Evolutionary conservation across 1,140 invertebrate species (phyloP).

Genomic region (Megathymus violae): DNA sequence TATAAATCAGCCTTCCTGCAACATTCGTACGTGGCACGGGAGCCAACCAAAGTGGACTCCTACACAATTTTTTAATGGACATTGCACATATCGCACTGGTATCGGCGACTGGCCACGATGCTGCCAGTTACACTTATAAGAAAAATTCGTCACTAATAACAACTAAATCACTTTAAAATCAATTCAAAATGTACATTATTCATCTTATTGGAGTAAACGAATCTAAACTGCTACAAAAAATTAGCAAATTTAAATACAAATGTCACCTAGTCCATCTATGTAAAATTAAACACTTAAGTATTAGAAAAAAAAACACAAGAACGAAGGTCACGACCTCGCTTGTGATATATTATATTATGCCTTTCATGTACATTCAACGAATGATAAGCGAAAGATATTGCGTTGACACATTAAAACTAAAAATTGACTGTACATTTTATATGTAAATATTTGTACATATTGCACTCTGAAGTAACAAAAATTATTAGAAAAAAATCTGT

Average conservation of each 20-base stretch:
- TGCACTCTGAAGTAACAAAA: slow-evolving; percentile 83
- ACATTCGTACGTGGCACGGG: slow-evolving; percentile 59
- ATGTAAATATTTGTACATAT: slow-evolving; percentile 84
- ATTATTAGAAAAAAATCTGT: slow-evolving; percentile 75
- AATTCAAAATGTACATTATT: slow-evolving; percentile 83
- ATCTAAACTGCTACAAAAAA: slow-evolving; percentile 83
- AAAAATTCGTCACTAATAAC: slow-evolving; percentile 83
- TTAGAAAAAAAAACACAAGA: slow-evolving; percentile 75
- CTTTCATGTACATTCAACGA: slow-evolving; percentile 76
- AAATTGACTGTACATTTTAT: slow-evolving; percentile 81
- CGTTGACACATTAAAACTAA: slow-evolving; percentile 82
- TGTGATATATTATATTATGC: slow-evolving; percentile 80
- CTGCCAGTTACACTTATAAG: slow-evolving; percentile 76
- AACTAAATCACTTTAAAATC: slow-evolving; percentile 83
- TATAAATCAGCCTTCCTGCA: slow-evolving; percentile 68
- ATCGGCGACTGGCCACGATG: slow-evolving; percentile 69
- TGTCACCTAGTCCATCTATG: slow-evolving; percentile 78
- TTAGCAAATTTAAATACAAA: slow-evolving; percentile 83
- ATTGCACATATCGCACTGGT: slow-evolving; percentile 82
- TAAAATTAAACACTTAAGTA: slow-evolving; percentile 82
- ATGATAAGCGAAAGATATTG: slow-evolving; percentile 75
- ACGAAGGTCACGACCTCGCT: slow-evolving; percentile 57
- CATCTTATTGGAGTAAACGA: slow-evolving; percentile 80
- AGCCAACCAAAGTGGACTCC: slow-evolving; percentile 15
- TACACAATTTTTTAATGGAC: slow-evolving; percentile 61